Evolutionary conservation across 1,140 invertebrate genomes (phyloP).

Genomic region (Lepidostoma basale): DNA sequence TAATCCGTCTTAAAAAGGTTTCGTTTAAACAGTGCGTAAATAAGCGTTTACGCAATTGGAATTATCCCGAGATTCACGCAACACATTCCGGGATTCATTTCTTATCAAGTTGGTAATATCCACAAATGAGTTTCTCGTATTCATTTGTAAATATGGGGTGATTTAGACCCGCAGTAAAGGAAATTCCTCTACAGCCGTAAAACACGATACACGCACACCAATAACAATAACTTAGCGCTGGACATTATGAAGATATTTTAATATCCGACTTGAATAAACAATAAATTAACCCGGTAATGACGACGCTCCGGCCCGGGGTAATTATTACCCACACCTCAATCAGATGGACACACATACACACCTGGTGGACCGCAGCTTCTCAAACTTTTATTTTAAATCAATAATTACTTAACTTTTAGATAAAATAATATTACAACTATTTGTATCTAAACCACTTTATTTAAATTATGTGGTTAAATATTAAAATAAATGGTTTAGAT

Average conservation of each 20-base stretch:
- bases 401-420: no score
- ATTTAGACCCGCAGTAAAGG: slow-evolving; percentile 40
- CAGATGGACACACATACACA: background rate
- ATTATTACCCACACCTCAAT: slow-evolving; percentile 44
- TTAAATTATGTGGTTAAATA: no score
- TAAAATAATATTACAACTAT: no score
- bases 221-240: slow-evolving; percentile 38
- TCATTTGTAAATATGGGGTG: background rate
- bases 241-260: slow-evolving; percentile 47
- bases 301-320: slow-evolving; percentile 28
- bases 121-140: background rate
- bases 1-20: no score
- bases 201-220: slow-evolving; percentile 41
- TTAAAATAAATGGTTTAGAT: no score
- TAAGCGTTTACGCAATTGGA: no score
- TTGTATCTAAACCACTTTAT: no score
- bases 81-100: no score
- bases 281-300: slow-evolving; percentile 42
- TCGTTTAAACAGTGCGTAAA: no score
- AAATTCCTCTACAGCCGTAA: slow-evolving; percentile 40
- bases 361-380: slow-evolving; percentile 2
- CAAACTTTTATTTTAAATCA: background rate
- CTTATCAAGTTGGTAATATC: no score
- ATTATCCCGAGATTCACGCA: no score
- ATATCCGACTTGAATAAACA: slow-evolving; percentile 39